Base-by-base conservation (phyloP, 1,140 invertebrate species). In the Elymnias hypermnestra region DNA sequence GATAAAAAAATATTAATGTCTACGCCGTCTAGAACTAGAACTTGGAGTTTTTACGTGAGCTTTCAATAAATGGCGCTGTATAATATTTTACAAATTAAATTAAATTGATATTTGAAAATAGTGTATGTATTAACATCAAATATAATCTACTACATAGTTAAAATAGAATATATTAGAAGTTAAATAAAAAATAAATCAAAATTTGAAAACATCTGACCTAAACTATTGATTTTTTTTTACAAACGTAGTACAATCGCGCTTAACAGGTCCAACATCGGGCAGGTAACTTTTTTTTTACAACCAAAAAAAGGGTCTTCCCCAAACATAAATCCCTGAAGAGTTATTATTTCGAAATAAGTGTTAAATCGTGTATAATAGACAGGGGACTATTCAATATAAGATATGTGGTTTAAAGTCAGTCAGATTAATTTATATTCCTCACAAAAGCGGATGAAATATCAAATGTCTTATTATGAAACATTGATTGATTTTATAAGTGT, bases 241-340 rank as follows among this genome's bases (percentile, higher is more conserved):
- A 35, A 69, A 65, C 72, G 62, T 76, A 81, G 76, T 78, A 78
- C 64, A 40, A 66, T 55, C 26, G 26, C 10, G 59, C 48, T 18
- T 54, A 64, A 60, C 57, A 54, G 59, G 51, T 64, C 46, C 38
- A 29, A 18, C 38, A 50, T 55, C 49, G 49, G 35, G 22, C 73
- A 77, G 76, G 73, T 77, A 67, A 31, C 38, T 31, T 64, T 57
- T 76, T 72, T 67, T 73, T 60, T 53, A 28, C 22, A 38, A 18
- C 37, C 28, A 57, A 59, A 63, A 49, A 36, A 70, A 54, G 54
- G 60, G 63, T 64, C 61, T 63, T 69, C 57, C 62, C 67, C 63
- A 62, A 70, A 59, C 48, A 50, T 36, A 42, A 54, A 57, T 52
- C 47, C 49, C 48, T 43, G 40, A 37, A 48, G 44, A 49, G 39